phyloP scores from a whole-genome alignment of 1,140 invertebrate genomes.

The Battus philenor region DNA sequence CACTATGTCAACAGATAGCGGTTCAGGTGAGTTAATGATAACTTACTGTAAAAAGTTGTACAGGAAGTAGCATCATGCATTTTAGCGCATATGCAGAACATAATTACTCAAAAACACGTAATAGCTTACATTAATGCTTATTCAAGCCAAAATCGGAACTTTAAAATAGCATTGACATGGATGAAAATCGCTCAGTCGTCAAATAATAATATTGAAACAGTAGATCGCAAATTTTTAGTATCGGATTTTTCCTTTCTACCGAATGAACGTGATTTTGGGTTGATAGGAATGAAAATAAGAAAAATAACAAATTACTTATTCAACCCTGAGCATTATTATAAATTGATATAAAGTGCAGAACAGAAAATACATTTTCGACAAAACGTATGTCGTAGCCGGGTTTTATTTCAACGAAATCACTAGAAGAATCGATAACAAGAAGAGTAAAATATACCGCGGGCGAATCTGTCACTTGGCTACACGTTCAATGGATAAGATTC shows the following conservation, averaged over 20 bases:
- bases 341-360: too few relatives aligned
- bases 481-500: too few relatives aligned
- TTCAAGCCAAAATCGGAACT: conserved; percentile 16
- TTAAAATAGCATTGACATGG: conserved; percentile 18
- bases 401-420: too few relatives aligned
- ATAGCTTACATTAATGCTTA: conserved; percentile 15
- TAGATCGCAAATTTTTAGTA: conserved; percentile 20
- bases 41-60: too few relatives aligned
- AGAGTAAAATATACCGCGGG: too few relatives aligned
- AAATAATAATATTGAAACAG: conserved; percentile 17
- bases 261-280: conserved; percentile 11
- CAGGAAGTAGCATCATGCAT: not conserved
- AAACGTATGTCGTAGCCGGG: too few relatives aligned
- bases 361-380: too few relatives aligned
- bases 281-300: not conserved
- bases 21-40: too few relatives aligned
- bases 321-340: not conserved
- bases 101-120: conserved; percentile 16
- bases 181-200: conserved; percentile 16
- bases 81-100: not conserved
- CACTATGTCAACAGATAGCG: not conserved
- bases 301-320: not conserved
- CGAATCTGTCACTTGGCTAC: too few relatives aligned
- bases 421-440: too few relatives aligned
- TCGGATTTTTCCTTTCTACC: conserved; percentile 18